phyloP scores from a whole-genome alignment of 2,888 invertebrate species.

The Elysia crispata region DNA sequence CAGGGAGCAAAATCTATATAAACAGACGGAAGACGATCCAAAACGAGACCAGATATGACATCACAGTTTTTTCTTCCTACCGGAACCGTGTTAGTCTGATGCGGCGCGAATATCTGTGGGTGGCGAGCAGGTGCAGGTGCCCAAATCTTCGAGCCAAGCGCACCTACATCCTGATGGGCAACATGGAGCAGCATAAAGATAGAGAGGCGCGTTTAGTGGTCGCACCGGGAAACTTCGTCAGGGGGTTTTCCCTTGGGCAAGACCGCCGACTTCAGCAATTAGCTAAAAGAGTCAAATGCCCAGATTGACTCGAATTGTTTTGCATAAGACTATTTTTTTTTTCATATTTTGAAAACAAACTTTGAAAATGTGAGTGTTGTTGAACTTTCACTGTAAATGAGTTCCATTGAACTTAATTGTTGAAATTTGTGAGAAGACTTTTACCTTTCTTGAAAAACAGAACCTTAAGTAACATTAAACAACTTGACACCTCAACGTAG shows the following conservation, averaged over 20 bases:
- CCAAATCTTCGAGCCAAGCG: constrained; percentile 44
- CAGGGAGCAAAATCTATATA: constrained; percentile 50
- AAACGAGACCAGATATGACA: constrained; percentile 53
- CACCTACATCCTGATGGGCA: constrained; percentile 53
- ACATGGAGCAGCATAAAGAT: constrained; percentile 36
- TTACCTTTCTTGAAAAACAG: no score
- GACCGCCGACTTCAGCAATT: constrained; percentile 32
- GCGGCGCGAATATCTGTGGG: constrained; percentile 52
- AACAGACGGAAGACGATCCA: constrained; percentile 33
- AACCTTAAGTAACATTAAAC: no score
- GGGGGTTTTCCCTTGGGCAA: constrained; percentile 38
- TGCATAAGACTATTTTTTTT: no score
- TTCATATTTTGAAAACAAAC: no score
- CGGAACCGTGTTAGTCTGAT: constrained; percentile 47
- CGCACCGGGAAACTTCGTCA: constrained; percentile 39
- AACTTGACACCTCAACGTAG: no score
- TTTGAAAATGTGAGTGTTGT: no score
- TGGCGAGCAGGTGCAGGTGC: constrained; percentile 52
- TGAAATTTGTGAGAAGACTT: no score
- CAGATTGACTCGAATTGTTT: no score
- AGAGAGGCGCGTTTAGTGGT: constrained; percentile 49
- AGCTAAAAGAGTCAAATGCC: constrained; percentile 5
- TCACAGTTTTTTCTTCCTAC: constrained; percentile 49
- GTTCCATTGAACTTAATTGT: no score
- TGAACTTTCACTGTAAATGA: no score